Evolutionary conservation across 2,888 invertebrate genomes (phyloP), one percentile per base, ranked within the genome.

Genomic region (Apamea sordens): DNA sequence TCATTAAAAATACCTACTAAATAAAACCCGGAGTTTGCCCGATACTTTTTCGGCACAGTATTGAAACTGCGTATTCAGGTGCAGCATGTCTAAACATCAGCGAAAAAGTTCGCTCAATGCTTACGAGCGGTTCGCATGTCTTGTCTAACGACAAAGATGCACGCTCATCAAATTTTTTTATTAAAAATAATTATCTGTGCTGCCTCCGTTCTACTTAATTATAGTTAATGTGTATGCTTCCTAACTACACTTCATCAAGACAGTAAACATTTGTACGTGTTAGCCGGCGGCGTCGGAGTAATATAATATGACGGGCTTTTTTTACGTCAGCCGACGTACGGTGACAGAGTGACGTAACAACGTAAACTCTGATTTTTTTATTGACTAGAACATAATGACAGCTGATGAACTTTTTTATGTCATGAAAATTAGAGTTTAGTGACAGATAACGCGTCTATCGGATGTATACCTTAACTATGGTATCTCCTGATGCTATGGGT

Each of bases 211-310:
- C 36, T 21, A 28, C 44, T 24, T 47, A 28, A 76, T 75, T 36
- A 76, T 69, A 24, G 50, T 13, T 76, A 67, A 73, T 76, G 76
- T 68, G 64, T 24, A 69, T 24, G 61, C 71, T n/a, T 32, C 63
- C 11, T 64, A 53, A 83, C 24, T 50, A 64, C 50, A 75, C 50
- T 84, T 75, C 50, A 84, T 80, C 59, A 64, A 68, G 75, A 68
- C 75, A 1, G 71, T 70, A 80, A 72, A 83, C 68, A 83, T 84
- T 83, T 76, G 76, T 75, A 72, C 63, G 41, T 64, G 63, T 36
- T 74, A 71, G 65, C 2, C 41, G 59, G 44, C 65, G 61, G 65
- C 67, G 53, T 65, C 71, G 36, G 44, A 61, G 84, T 41, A 72
- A 84, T 75, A 64, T 76, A 72, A 75, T 71, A 79, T 63, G 61